These are phyloP conservation scores for Nephila pilipes DNA, from an alignment of 1,140 invertebrate genomes.

Conservation along the genomic window DNA sequence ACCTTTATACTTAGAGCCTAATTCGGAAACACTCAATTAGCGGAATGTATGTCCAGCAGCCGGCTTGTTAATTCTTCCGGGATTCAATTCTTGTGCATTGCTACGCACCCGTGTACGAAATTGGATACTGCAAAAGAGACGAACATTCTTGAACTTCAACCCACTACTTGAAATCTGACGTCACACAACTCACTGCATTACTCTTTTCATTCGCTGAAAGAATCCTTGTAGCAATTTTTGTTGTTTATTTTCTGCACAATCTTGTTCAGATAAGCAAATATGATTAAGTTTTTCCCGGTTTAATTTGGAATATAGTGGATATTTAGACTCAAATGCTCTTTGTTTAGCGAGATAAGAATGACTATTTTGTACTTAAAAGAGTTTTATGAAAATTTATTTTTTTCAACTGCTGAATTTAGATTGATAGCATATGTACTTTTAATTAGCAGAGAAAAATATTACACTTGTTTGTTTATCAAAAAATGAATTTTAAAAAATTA, in stretches of 20 bases:
- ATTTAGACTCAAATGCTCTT: too few relatives aligned
- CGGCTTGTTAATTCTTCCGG: not conserved
- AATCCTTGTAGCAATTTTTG: not conserved
- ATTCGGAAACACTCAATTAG: not conserved
- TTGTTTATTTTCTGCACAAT: not conserved
- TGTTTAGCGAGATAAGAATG: too few relatives aligned
- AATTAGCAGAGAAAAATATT: too few relatives aligned
- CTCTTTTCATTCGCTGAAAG: not conserved
- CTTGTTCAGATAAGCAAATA: not conserved
- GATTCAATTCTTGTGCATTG: not conserved
- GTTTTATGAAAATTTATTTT: too few relatives aligned
- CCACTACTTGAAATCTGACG: conserved; percentile 47
- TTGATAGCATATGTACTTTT: too few relatives aligned
- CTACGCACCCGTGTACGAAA: not conserved
- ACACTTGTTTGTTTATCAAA: too few relatives aligned
- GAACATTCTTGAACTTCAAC: conserved; percentile 26
- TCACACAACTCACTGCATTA: not conserved
- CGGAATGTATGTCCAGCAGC: not conserved
- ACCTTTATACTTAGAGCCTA: not conserved
- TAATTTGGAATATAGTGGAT: not conserved
- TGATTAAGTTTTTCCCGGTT: not conserved
- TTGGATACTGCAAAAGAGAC: not conserved
- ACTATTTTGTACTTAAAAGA: too few relatives aligned
- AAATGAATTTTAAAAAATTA: too few relatives aligned
- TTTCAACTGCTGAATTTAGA: too few relatives aligned